Conservation (phyloP, 2,113 vertebrate genomes). For the Phyllostomus discolor region DNA sequence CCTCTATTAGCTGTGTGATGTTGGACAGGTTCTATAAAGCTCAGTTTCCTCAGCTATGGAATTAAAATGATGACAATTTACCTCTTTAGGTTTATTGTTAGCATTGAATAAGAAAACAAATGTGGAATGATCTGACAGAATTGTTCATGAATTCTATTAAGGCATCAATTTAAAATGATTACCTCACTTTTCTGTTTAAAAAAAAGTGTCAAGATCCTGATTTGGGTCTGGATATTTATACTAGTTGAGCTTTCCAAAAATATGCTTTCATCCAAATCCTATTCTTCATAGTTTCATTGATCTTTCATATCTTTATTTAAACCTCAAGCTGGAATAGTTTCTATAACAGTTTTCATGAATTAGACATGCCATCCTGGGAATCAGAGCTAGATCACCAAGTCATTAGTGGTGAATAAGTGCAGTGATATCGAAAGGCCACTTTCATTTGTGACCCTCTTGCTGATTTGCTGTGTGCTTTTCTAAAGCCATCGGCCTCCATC, state of each 20-base stretch:
- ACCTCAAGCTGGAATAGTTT: not conserved
- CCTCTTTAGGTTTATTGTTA: not conserved
- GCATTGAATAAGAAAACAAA: not conserved
- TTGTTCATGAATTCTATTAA: not conserved
- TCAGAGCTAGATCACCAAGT: not conserved
- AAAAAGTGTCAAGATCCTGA: not conserved
- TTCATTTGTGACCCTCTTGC: not conserved
- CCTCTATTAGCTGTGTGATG: not conserved
- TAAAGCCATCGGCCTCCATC: not conserved
- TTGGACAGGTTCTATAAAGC: not conserved
- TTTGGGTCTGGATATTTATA: not conserved
- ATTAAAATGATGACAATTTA: not conserved
- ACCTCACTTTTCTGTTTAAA: not conserved
- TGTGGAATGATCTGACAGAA: not conserved
- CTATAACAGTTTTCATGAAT: conserved; percentile 24
- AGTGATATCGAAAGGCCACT: not conserved
- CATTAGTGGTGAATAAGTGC: not conserved
- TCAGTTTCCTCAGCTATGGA: not conserved
- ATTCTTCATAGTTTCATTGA: conserved; percentile 8
- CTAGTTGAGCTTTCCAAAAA: conserved; percentile 34
- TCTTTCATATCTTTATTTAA: conserved; percentile 30
- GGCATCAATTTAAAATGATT: not conserved
- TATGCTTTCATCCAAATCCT: conserved; percentile 1
- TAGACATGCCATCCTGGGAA: not conserved
- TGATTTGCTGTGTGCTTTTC: not conserved